These are phyloP conservation scores for Gallinago stenura DNA, from an alignment of 2,797 vertebrate species.

Conservation along the genomic window DNA sequence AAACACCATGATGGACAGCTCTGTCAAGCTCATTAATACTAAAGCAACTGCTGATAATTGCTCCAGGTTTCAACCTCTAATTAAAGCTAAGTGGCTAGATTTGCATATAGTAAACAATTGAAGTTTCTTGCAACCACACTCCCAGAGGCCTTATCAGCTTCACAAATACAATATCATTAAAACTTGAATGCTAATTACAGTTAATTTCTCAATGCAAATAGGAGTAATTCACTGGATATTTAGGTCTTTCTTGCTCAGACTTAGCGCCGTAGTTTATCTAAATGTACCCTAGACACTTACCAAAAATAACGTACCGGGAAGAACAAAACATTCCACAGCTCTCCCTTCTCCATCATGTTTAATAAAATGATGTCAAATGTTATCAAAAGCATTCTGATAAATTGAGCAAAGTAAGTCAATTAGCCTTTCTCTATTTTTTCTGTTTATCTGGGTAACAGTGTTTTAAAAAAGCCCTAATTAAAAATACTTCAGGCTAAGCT, in stretches of 20 bases:
- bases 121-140: slow-evolving; percentile 68
- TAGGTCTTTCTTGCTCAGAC: slow-evolving; percentile 53
- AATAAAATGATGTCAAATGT: slow-evolving; percentile 19
- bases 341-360: not conserved
- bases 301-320: slow-evolving; percentile 46
- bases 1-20: slow-evolving; percentile 71
- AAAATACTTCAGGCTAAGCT: slow-evolving; percentile 5
- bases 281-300: slow-evolving; percentile 41
- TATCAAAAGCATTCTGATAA: slow-evolving; percentile 47
- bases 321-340: slow-evolving; percentile 18
- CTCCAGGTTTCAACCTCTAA: slow-evolving; percentile 80
- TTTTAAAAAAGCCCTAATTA: slow-evolving; percentile 3
- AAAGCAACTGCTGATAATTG: slow-evolving; percentile 77
- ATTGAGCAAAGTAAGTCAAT: slow-evolving; percentile 49
- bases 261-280: slow-evolving; percentile 51
- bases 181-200: slow-evolving; percentile 80
- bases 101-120: slow-evolving; percentile 81
- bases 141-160: slow-evolving; percentile 77
- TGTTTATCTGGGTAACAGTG: slow-evolving; percentile 20
- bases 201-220: slow-evolving; percentile 80
- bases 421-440: slow-evolving; percentile 45
- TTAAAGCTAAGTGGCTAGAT: slow-evolving; percentile 81
- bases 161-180: slow-evolving; percentile 79
- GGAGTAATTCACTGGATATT: slow-evolving; percentile 71
- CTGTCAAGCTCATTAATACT: slow-evolving; percentile 73